Base-by-base conservation (phyloP, 2,888 invertebrate species). In the Ennomos fuscantarius region DNA sequence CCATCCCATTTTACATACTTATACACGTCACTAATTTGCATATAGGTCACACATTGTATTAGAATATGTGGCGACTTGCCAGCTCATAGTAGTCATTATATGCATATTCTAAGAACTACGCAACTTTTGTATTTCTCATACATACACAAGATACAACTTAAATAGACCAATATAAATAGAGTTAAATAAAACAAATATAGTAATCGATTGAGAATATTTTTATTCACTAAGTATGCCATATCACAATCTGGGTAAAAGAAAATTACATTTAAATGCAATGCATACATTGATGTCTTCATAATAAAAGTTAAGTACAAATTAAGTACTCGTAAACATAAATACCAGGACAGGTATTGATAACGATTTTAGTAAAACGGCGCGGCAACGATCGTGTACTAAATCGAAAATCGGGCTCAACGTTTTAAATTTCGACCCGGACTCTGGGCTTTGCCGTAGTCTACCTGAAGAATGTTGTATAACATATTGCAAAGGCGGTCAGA, bases 231-330 rank as follows among this genome's bases (percentile, higher is more conserved):
- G 70, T 66, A 72, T 70, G 78, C 72, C 64, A 80, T 85, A 86
- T 85, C 84, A 86, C 84, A 84, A 82, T 82, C 74, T 70, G 73
- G 72, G 74, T 68, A 65, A 74, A 71, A 74, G 5, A 61, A 72
- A 60, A 76, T 78, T 74, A 80, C 72, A 76, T 72, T 74, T 82
- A 86, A 87, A 86, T 86, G 85, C 86, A 84, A 62, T 70, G 70
- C 72, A 69, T 24, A 24, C 74, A 71, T 56, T 69, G 65, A 65
- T 65, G 70, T 76, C 70, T 68, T 68, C 52, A 55, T 69, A 56
- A 65, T 65, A 65, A 61, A 61, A 3, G 24, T 24, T 24, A 24
- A 24, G 24, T 24, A 24, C 24, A 70, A 70, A 69, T 74, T 76
- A 75, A 75, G 70, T 78, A 74, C 70, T 66, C 42, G 51, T 60